Evolutionary conservation across 2,113 vertebrate genomes (phyloP), one percentile per base, ranked within the genome.

Genomic region (Prochilodus magdalenae): DNA sequence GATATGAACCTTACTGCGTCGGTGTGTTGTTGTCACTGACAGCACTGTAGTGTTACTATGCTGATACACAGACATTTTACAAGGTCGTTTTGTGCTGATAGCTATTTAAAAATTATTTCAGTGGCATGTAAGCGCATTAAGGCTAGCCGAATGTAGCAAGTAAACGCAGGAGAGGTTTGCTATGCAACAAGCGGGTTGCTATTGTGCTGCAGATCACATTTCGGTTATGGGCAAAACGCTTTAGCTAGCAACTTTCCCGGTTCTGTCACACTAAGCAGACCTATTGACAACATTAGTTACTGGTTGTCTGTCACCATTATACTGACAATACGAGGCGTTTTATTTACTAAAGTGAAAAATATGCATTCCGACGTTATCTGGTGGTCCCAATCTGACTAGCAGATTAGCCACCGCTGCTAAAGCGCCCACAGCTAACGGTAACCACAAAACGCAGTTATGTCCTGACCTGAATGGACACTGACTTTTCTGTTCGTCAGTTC

Each of bases 121-220:
- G 10, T 33, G 53, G 16, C 18, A 36, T 16, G 10, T 24, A 20
- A 26, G 5, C 24, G 5, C 20, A 22, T 12, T 33, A 76, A 36
- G 16, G 40, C 29, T 75, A 24, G 26, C 72, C 79, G 85, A 73
- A 79, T 11, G 40, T 44, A 44, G 75, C 60, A 69, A 79, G 59
- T 62, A 27, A 20, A 53, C 62, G 24, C 82, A 67, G 44, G 5
- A 76, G 75, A 20, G 15, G 30, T 66, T 75, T 57, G 83, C 72
- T 71, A 30, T 82, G 51, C 77, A 84, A 75, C 73, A 72, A 84
- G 65, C 77, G 53, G 65, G 71, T 60, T 75, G 70, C 63, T 74
- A 49, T 82, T 82, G 73, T 75, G 76, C 40, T 36, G 63, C 80
- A 55, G 83, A 73, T 84, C 83, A 73, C 66, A 87, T 84, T 87